phyloP scores from a whole-genome alignment of 2,797 vertebrate species.

The Neoniphon sammara region DNA sequence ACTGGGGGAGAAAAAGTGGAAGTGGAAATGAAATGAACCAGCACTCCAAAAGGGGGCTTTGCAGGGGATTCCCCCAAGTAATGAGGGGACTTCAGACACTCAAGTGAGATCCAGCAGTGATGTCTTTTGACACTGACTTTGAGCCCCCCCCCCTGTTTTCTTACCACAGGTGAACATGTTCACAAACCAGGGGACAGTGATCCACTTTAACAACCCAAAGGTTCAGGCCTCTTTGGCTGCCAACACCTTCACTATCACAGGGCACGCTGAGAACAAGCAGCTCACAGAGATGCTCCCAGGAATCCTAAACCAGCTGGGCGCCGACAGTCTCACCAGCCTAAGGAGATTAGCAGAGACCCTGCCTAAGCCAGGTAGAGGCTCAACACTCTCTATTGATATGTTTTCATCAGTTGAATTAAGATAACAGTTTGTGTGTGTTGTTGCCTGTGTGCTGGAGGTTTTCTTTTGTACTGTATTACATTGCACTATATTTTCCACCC shows the following conservation, averaged over 20 bases:
- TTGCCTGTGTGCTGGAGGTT: neutral
- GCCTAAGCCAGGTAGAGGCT: constrained; percentile 88
- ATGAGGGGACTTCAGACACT: no score
- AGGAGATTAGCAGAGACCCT: constrained; percentile 94
- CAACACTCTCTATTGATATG: neutral
- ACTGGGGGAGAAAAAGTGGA: no score
- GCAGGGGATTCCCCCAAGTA: no score
- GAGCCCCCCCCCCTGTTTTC: neutral
- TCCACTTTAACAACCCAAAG: constrained; percentile 99
- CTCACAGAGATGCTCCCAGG: constrained; percentile 98
- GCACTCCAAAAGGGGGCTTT: no score
- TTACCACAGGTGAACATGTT: constrained; percentile 94
- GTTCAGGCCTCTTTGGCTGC: constrained; percentile 97
- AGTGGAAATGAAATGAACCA: no score
- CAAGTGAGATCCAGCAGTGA: neutral
- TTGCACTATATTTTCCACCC: no score
- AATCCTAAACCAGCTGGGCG: constrained; percentile 96
- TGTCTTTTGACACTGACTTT: neutral
- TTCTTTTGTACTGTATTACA: neutral
- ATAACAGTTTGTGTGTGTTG: neutral
- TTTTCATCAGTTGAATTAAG: neutral
- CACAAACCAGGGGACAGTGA: constrained; percentile 97
- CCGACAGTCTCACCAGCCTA: constrained; percentile 95
- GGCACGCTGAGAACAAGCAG: constrained; percentile 97
- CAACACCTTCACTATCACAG: constrained; percentile 97